phyloP scores from a whole-genome alignment of 2,888 invertebrate species.

The Hypercompe scribonia region DNA sequence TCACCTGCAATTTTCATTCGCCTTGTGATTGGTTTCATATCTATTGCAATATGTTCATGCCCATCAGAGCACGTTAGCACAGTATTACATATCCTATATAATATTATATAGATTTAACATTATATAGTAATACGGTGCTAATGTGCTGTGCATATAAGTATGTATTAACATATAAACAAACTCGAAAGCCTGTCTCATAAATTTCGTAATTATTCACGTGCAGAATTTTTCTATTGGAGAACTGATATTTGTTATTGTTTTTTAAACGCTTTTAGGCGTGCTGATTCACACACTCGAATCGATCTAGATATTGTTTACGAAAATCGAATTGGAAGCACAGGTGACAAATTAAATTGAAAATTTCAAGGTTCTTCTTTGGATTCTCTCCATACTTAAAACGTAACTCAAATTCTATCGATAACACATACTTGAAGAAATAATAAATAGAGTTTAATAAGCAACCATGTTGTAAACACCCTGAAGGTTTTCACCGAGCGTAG shows the following conservation, averaged over 20 bases:
- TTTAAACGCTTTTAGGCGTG: too few species aligned
- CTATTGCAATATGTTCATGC: constrained; percentile 40
- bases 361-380: not conserved
- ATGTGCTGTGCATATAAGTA: not conserved
- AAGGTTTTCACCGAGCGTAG: constrained; percentile 61
- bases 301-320: not conserved
- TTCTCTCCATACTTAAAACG: not conserved
- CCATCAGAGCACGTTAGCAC: constrained; percentile 35
- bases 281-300: not conserved
- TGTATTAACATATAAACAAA: not conserved
- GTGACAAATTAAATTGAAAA: not conserved
- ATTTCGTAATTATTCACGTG: not conserved
- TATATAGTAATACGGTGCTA: too few species aligned
- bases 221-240: not conserved
- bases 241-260: too few species aligned
- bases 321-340: not conserved
- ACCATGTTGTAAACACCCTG: constrained; percentile 51
- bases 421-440: not conserved
- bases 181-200: not conserved
- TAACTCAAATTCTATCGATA: not conserved
- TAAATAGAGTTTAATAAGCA: constrained; percentile 37
- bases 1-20: constrained; percentile 57
- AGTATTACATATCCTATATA: not conserved
- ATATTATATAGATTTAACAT: too few species aligned
- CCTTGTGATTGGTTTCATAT: constrained; percentile 64